Base-by-base conservation (phyloP, 2,888 invertebrate species). In the Amaurobius ferox region DNA sequence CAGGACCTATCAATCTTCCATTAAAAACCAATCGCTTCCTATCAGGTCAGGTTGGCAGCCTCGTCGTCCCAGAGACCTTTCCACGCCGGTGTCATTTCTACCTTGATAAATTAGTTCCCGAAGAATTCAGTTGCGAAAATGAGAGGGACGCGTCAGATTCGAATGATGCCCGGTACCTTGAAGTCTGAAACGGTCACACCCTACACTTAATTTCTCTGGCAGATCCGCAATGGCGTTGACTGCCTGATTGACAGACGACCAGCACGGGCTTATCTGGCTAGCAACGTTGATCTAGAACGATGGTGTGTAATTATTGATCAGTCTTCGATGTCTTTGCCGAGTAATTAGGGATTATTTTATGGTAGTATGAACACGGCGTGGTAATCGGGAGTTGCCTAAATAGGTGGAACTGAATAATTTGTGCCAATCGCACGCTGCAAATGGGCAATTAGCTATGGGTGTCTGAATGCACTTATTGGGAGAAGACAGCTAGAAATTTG, bases 1-100 rank as follows among this genome's bases (percentile, higher is more conserved):
- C 13, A 16, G 55, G 23, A 55, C 55, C 55, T 55, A 55, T 55
- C 55, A 55, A 55, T 55, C 55, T 55, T 55, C 55, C 23, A 55
- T 55, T 55, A 55, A 55, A 55, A 55, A 23, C 55, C 55, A 55
- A 55, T 55, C 55, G 55, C 55, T 55, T 55, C 55, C 55, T 55
- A 55, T 55, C 55, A 55, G 55, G 55, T 55, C 55, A 55, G 55
- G 3, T 6, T 19, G 23, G 55, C 23, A 55, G 23, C 55, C 55
- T 55, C 55, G 1, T 23, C 7, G 55, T 55, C 55, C 55, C 55
- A 19, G 16, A 55, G 55, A 55, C 55, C 55, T 55, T 55, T 55
- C 55, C 55, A 23, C 55, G 55, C 55, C 55, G 23, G 55, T 55
- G 55, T 55, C 55, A 55, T 55, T 55, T 55, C 55, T 23, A 55